Evolutionary conservation across 2,113 vertebrate species (phyloP), one percentile per base, ranked within the genome.

Genomic region (Hiodon tergisus): DNA sequence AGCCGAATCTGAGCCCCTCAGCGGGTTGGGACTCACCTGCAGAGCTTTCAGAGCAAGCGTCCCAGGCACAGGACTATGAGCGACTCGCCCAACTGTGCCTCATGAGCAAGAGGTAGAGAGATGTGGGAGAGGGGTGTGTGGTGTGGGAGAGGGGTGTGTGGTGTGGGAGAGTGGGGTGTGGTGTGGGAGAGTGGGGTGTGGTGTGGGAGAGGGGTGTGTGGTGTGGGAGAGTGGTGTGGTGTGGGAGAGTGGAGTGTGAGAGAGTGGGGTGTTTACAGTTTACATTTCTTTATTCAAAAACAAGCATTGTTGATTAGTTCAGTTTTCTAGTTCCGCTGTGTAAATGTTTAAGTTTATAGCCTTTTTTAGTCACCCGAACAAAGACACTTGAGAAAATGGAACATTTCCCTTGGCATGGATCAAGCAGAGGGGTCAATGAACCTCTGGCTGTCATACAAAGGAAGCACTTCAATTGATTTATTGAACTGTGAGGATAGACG

Each of bases 71-170:
- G 85, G 85, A 90, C 83, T 81, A 87, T 75, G 92, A 94, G 80
- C 86, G 87, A 73, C 87, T 93, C 86, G 88, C 88, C 71, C 80
- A 83, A 0, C 86, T 93, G 77, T 93, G 88, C 90, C 89, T 88
- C 86, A 68, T 91, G 88, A 92, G 87, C 86, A 91, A 91, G 89
- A 92, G 93, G 94, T 96, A 94, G 0, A 31, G 31, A 31, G 31
- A 31, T 31, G 31, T 31, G 31, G 31, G 31, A 31, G 31, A 31
- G 31, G 31, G 31, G 31, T 31, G 31, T 31, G 31, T 31, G 31
- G 31, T 31, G 31, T 31, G 31, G 31, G 31, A 31, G 31, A 31
- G 31, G 0, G 31, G 31, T 31, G 31, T 31, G 31, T 31, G 31
- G 31, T 31, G 31, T 31, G 31, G 2, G 31, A 31, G 31, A 31